Evolutionary conservation across 1,140 invertebrate genomes (phyloP).

Genomic region (Sitobion miscanthi): DNA sequence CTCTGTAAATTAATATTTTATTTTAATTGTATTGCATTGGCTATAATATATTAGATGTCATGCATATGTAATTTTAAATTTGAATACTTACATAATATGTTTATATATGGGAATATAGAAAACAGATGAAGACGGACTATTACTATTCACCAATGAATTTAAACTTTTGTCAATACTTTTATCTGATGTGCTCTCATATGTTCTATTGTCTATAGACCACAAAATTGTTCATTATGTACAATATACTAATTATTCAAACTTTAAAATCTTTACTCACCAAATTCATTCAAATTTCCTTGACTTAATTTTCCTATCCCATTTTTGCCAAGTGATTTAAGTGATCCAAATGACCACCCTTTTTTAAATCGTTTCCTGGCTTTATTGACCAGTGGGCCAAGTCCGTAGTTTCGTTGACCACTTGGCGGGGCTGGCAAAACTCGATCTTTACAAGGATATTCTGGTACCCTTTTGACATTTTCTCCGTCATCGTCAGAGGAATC

Average conservation of each 20-base stretch:
- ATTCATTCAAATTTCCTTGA: neutral
- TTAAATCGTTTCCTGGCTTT: constrained; percentile 59
- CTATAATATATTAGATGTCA: neutral
- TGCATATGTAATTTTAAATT: neutral
- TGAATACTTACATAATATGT: neutral
- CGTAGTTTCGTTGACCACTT: constrained; percentile 56
- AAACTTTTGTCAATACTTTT: constrained; percentile 28
- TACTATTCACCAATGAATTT: neutral
- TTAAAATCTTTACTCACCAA: neutral
- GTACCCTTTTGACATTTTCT: neutral
- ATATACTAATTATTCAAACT: neutral
- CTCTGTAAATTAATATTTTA: neutral
- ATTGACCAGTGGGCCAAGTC: constrained; percentile 58
- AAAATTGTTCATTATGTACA: neutral
- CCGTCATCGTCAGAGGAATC: constrained; percentile 57
- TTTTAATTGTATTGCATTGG: neutral
- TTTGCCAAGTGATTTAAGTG: constrained; percentile 58
- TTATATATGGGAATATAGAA: constrained; percentile 36
- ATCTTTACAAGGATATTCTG: constrained; percentile 37
- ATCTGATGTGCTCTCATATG: neutral
- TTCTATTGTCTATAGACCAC: neutral
- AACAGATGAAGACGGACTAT: neutral
- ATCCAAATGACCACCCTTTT: constrained; percentile 59
- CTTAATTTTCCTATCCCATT: constrained; percentile 59
- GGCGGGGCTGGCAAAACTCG: constrained; percentile 32